These are phyloP conservation scores for Globia sparganii DNA, from an alignment of 2,888 invertebrate genomes.

Conservation along the genomic window DNA sequence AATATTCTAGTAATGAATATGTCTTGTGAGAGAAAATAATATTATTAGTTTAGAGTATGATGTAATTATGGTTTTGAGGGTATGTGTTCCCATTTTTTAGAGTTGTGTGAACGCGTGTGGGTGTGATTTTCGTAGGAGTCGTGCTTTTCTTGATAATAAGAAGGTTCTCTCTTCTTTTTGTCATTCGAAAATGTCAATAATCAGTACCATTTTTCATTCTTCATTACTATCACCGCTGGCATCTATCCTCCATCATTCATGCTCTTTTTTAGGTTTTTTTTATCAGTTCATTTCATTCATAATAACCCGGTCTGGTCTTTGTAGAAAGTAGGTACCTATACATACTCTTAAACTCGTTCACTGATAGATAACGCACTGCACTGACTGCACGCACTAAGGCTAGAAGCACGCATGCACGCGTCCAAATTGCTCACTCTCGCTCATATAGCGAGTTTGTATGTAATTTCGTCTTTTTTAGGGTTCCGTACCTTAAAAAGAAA, in stretches of 20 bases:
- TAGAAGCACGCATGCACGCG: too few species aligned
- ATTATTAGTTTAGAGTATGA: slow-evolving; percentile 9
- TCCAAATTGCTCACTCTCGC: too few species aligned
- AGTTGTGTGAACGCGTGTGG: not conserved
- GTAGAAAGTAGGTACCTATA: not conserved
- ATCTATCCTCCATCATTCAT: not conserved
- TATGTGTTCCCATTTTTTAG: not conserved
- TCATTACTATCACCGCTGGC: not conserved
- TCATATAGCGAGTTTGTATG: too few species aligned
- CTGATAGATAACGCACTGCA: too few species aligned
- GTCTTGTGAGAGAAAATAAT: slow-evolving; percentile 33
- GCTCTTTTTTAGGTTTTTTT: not conserved
- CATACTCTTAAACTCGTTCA: too few species aligned
- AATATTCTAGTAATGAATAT: slow-evolving; percentile 43
- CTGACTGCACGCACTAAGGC: too few species aligned
- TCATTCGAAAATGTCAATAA: not conserved
- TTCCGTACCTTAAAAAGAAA: too few species aligned
- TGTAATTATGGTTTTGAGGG: slow-evolving; percentile 12
- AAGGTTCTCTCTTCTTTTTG: accelerated
- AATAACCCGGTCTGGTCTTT: not conserved
- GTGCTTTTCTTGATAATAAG: too few species aligned
- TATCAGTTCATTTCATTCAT: not conserved
- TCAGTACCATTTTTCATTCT: not conserved
- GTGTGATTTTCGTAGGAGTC: not conserved
- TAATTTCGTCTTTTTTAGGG: not conserved